Evolutionary conservation across 2,888 invertebrate species (phyloP).

Genomic region (Melipona beecheii): DNA sequence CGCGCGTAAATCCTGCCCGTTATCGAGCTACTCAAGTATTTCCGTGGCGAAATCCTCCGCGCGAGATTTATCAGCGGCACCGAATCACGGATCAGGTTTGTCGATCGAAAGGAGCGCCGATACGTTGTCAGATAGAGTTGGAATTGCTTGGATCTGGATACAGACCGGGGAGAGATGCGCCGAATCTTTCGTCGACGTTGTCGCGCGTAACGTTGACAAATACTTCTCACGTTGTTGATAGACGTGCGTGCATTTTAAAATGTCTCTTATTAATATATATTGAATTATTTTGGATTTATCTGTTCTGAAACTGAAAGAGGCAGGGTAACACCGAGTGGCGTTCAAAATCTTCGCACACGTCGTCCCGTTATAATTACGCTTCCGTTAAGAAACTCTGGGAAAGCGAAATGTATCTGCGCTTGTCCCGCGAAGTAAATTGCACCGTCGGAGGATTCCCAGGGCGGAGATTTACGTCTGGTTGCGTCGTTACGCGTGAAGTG

Average conservation of each 20-base stretch:
- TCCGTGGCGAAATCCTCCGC: slow-evolving; percentile 43
- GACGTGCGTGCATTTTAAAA: not conserved
- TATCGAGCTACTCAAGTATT: slow-evolving; percentile 61
- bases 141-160: slow-evolving; percentile 24
- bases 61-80: slow-evolving; percentile 52
- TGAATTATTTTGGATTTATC: too few species aligned
- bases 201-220: not conserved
- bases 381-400: too few species aligned
- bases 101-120: slow-evolving; percentile 28
- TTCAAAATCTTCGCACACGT: too few species aligned
- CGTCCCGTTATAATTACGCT: too few species aligned
- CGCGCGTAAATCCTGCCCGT: slow-evolving; percentile 57
- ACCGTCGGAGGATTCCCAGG: not conserved
- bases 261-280: not conserved
- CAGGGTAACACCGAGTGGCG: too few species aligned
- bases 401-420: not conserved
- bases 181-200: not conserved
- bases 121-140: slow-evolving; percentile 4
- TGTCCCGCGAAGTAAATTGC: slow-evolving; percentile 43
- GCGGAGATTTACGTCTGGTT: slow-evolving; percentile 40
- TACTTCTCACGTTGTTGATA: not conserved
- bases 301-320: too few species aligned
- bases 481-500: slow-evolving; percentile 27
- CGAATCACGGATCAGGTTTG: slow-evolving; percentile 42
- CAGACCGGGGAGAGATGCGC: not conserved